Conservation (phyloP, 53 echinoderm and acorn worm genomes). For the Echinarachnius parma region DNA sequence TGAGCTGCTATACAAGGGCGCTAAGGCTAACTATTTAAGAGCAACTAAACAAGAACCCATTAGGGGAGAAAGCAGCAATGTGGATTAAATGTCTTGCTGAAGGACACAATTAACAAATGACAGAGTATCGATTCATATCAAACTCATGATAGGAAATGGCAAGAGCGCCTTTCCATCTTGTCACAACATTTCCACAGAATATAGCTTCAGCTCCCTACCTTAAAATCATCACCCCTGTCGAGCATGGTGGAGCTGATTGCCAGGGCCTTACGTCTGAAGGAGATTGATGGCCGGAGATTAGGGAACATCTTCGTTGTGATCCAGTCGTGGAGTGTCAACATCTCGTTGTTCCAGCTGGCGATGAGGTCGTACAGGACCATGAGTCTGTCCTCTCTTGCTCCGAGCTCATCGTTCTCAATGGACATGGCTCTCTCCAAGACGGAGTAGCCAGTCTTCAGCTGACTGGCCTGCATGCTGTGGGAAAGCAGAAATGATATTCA, state of each 20-base stretch:
- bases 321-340: constrained; percentile 57
- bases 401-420: constrained; percentile 64
- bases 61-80: no score
- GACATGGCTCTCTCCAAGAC: constrained; percentile 53
- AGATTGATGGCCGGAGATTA: constrained; percentile 66
- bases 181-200: no score
- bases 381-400: constrained; percentile 58
- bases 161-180: no score
- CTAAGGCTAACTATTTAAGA: no score
- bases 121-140: no score
- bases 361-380: constrained; percentile 62
- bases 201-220: constrained; percentile 55
- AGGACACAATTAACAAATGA: no score
- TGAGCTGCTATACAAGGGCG: no score
- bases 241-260: constrained; percentile 27
- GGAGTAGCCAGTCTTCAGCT: constrained; percentile 53
- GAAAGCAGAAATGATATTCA: no score
- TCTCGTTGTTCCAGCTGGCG: constrained; percentile 72
- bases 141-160: no score
- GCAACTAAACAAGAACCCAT: no score
- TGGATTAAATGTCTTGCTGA: no score
- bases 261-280: constrained; percentile 57
- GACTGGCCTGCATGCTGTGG: constrained; percentile 74
- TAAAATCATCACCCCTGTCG: constrained; percentile 45
- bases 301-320: constrained; percentile 65